phyloP scores from a whole-genome alignment of 2,113 vertebrate genomes.

The Sceloporus tristichus region DNA sequence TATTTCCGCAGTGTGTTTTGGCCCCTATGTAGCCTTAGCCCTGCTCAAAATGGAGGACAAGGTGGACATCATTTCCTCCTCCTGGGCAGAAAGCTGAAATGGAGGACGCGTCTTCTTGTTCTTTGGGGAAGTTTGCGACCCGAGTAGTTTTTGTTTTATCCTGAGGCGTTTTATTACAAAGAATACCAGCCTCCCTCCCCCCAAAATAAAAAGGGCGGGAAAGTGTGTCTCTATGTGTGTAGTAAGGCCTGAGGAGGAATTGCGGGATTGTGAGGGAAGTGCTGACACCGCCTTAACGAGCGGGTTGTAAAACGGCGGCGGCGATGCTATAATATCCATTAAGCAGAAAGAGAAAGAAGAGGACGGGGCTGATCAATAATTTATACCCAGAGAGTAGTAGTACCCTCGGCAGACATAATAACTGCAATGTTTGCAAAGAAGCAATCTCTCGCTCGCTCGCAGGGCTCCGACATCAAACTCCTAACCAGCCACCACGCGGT shows the following conservation, averaged over 20 bases:
- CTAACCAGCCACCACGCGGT: slow-evolving; percentile 79
- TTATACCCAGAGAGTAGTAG: slow-evolving; percentile 80
- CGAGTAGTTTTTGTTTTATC: not conserved
- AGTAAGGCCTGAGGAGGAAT: slow-evolving; percentile 36
- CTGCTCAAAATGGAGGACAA: too few species aligned
- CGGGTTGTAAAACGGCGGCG: slow-evolving; percentile 76
- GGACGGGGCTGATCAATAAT: slow-evolving; percentile 88
- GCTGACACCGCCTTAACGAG: slow-evolving; percentile 84
- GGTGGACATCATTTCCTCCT: too few species aligned
- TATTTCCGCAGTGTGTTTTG: too few species aligned
- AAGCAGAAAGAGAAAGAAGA: slow-evolving; percentile 84
- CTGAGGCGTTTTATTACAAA: not conserved
- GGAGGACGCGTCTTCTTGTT: too few species aligned
- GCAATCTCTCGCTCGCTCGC: slow-evolving; percentile 85
- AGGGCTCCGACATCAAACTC: slow-evolving; percentile 82
- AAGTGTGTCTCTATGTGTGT: not conserved
- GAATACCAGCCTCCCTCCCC: too few species aligned
- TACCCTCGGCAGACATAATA: slow-evolving; percentile 88
- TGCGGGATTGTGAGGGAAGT: slow-evolving; percentile 78
- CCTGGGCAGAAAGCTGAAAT: too few species aligned
- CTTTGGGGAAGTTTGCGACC: not conserved
- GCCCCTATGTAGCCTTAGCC: too few species aligned
- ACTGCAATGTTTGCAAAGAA: slow-evolving; percentile 89
- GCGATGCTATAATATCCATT: slow-evolving; percentile 87
- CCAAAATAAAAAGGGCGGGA: too few species aligned